phyloP scores from a whole-genome alignment of 2,113 vertebrate species.

The Solea solea region DNA sequence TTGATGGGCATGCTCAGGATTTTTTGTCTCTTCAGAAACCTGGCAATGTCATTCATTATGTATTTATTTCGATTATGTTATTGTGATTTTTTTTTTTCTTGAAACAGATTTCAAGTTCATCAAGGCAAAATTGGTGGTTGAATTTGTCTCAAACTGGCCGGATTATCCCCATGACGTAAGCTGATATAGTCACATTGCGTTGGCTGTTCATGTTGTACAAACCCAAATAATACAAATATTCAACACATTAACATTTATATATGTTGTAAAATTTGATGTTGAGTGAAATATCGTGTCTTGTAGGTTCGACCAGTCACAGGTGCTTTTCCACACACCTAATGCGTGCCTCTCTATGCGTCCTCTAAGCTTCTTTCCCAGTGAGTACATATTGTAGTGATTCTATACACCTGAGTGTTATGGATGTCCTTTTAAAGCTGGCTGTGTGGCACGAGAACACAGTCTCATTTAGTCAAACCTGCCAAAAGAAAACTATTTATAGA shows the following conservation, averaged over 20 bases:
- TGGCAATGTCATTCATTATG: not conserved
- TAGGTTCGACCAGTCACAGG: slow-evolving; percentile 46
- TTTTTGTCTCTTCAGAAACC: not conserved
- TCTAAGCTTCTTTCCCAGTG: slow-evolving; percentile 42
- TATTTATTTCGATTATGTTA: not conserved
- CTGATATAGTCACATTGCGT: not conserved
- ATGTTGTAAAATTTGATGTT: not conserved
- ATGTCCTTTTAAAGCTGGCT: too few relatives aligned
- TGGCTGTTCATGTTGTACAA: not conserved
- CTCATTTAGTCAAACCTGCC: too few relatives aligned
- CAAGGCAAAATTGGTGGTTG: slow-evolving; percentile 69
- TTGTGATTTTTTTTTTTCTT: not conserved
- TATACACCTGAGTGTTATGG: too few relatives aligned
- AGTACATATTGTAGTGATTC: not conserved
- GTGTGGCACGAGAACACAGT: too few relatives aligned
- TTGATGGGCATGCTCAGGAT: not conserved
- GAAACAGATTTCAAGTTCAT: slow-evolving; percentile 30
- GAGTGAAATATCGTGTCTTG: slow-evolving; percentile 7
- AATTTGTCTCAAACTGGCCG: slow-evolving; percentile 44
- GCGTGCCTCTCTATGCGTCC: slow-evolving; percentile 67
- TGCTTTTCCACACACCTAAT: too few relatives aligned
- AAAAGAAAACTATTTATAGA: not conserved
- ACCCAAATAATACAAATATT: not conserved
- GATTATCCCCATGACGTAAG: slow-evolving; percentile 69
- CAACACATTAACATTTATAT: not conserved